Percentiles rank a stretch among this genome's conserved stretches.
phyloP scores from a whole-genome alignment of 1,140 invertebrate species.

The Rhagoletis pomonella region DNA sequence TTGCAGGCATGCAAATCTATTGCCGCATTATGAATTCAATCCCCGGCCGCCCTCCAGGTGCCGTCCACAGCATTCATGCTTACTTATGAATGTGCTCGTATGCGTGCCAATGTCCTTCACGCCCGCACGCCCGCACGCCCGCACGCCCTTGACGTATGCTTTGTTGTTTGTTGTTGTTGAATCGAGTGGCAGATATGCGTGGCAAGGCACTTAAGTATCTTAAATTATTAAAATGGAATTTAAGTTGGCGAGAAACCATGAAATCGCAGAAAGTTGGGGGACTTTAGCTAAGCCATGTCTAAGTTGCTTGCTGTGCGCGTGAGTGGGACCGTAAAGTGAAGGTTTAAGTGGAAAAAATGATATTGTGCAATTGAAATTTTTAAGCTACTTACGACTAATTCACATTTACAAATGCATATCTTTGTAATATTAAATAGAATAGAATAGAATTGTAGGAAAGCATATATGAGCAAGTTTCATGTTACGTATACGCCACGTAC shows the following conservation, averaged over 20 bases:
- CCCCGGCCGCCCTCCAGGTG: neutral
- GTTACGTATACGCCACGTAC: slow-evolving; percentile 5
- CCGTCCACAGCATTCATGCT: neutral
- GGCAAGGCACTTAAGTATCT: slow-evolving; percentile 15
- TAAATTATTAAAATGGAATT: slow-evolving; percentile 32
- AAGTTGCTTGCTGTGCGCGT: neutral
- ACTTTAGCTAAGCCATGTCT: too few relatives aligned
- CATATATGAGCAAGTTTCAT: neutral
- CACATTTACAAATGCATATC: too few relatives aligned
- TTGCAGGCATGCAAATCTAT: slow-evolving; percentile 4
- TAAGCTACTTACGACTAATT: neutral
- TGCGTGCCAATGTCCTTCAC: neutral
- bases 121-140: neutral
- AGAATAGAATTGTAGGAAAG: too few relatives aligned
- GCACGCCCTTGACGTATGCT: neutral
- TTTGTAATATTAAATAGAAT: too few relatives aligned
- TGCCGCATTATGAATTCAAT: neutral
- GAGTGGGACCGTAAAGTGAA: neutral
- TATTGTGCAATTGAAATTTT: neutral
- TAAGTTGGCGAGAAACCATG: neutral
- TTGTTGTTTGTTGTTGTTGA: neutral
- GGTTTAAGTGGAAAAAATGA: neutral
- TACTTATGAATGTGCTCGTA: neutral
- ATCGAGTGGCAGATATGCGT: slow-evolving; percentile 19
- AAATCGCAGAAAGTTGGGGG: too few relatives aligned